Base-by-base conservation (phyloP, 92 coral and sea anemone species). In the Heteractis magnifica region DNA sequence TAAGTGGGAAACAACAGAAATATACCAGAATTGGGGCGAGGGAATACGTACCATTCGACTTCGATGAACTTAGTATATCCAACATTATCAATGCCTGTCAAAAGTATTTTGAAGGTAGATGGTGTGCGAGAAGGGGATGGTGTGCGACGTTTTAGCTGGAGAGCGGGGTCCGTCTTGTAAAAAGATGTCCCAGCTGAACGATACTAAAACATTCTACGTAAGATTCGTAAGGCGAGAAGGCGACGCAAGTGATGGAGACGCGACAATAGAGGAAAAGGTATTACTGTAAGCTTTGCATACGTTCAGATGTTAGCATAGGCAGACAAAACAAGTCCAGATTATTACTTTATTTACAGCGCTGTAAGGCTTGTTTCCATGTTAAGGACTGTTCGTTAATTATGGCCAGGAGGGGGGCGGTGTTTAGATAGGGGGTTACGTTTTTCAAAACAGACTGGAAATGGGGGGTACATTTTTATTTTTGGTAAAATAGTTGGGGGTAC, bases 1-100 rank as follows among this genome's bases (percentile, higher is more conserved):
- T 87, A 0, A 83, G 71, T 49, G 90, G 90, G 19, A 87, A 87
- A 64, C 88, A 87, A 51, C 87, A 87, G 65, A 87, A 87, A 58
- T 87, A 87, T 53, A 65, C 75, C 18, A 70, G 83, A 56, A 87
- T 87, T 19, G 90, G 90, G 75, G 82, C 90, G 11, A 59, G 87
- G 49, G 90, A 83, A 76, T 87, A 83, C 56, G 90, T 87, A 56
- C 88, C 84, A 12, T 87, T 87, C 79, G 84, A 83, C 53, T 71
- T 60, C 84, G 90, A 87, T 12, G 90, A 87, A 41, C 72, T 83
- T 12, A 77, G 79, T 51, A 65, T 77, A 18, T 74, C 82, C 74
- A 87, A 83, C 60, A 56, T 83, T 20, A 87, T 78, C 23, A 65
- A 70, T 26, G 83, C 90, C 15, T 87, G 90, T 58, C 75, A 83